phyloP scores from a whole-genome alignment of 2,888 invertebrate genomes.

The Neuroscelio doddi region DNA sequence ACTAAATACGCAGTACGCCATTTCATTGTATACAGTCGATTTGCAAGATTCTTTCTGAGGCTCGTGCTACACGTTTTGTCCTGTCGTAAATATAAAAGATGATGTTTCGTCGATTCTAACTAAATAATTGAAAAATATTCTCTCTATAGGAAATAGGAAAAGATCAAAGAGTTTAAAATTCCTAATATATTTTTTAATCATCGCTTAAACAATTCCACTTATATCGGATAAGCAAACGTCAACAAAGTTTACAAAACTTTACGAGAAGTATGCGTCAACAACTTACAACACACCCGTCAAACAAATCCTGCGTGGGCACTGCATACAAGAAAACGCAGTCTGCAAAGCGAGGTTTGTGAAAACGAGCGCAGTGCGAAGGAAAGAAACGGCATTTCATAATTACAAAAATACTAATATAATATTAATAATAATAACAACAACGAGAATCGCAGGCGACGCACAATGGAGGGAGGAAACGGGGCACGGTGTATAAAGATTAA shows the following conservation, averaged over 20 bases:
- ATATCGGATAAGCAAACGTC: background rate
- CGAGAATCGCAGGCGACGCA: conserved; percentile 28
- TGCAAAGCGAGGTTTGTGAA: conserved; percentile 39
- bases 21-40: conserved; percentile 27
- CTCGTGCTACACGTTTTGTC: background rate
- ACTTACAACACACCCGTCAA: background rate
- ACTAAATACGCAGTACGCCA: conserved; percentile 23
- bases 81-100: background rate
- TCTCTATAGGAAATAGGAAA: background rate
- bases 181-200: background rate
- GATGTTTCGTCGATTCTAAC: no score
- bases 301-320: conserved; percentile 1
- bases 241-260: background rate
- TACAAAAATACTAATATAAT: conserved; percentile 38
- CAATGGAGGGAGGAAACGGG: conserved; percentile 19
- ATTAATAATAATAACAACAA: conserved; percentile 39
- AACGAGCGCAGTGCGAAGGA: conserved; percentile 38
- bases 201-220: no score
- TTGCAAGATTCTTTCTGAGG: background rate
- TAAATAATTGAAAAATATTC: no score
- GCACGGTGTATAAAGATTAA: conserved; percentile 1
- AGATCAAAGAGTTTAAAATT: background rate
- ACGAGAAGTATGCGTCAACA: no score
- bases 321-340: conserved; percentile 37
- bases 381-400: conserved; percentile 34